A percentile compares a stretch with the other conserved stretches of the same genome.
Evolutionary conservation across 37 sponge, comb jelly and placozoan species (phyloP).

Genomic region (Theonella swinhoei): DNA sequence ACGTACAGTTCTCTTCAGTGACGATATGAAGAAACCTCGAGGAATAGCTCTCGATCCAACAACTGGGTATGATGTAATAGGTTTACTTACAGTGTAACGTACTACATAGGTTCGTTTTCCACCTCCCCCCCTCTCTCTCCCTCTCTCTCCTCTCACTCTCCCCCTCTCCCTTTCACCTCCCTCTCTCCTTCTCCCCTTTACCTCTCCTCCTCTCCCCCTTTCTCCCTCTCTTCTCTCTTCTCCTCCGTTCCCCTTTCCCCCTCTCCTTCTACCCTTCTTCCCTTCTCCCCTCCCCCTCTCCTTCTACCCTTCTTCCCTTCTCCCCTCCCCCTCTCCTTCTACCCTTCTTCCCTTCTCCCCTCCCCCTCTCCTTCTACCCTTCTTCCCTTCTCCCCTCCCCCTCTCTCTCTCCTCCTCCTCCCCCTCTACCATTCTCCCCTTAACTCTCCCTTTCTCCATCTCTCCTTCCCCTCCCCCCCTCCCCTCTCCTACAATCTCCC

Average conservation of each 20-base stretch:
- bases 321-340: neutral
- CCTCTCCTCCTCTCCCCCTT: too few species aligned
- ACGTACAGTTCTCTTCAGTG: conserved; percentile 38
- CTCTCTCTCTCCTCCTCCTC: too few species aligned
- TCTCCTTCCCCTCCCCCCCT: neutral
- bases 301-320: neutral
- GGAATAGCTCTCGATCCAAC: conserved; percentile 67
- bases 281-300: too few species aligned
- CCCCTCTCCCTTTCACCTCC: neutral
- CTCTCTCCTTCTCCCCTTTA: neutral
- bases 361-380: too few species aligned
- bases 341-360: too few species aligned
- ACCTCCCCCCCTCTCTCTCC: neutral
- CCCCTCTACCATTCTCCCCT: too few species aligned
- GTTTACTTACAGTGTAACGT: neutral
- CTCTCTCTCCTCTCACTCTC: too few species aligned
- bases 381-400: too few species aligned
- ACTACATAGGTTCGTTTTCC: neutral
- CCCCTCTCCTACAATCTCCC: too few species aligned
- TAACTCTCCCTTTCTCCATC: too few species aligned
- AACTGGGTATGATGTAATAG: conserved; percentile 45
- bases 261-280: too few species aligned
- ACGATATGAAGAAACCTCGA: conserved; percentile 34
- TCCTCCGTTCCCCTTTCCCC: too few species aligned
- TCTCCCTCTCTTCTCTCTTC: neutral